Conservation (phyloP, 2,888 invertebrate species). For the Epinotia demarniana region DNA sequence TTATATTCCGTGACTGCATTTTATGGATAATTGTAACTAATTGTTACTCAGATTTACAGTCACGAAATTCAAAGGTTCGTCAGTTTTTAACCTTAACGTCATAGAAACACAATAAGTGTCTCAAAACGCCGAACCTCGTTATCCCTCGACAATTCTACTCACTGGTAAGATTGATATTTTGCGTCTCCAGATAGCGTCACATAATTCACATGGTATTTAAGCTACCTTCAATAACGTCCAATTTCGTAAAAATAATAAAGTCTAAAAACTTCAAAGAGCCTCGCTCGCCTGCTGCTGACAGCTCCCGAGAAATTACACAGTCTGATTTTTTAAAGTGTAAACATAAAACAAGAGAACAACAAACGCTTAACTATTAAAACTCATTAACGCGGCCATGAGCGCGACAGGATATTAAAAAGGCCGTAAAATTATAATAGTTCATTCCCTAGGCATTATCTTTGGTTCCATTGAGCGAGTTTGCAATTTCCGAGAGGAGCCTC, state of each 20-base stretch:
- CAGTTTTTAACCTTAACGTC: too few species aligned
- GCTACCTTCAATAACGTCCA: background rate
- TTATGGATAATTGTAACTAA: too few species aligned
- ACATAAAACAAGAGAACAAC: conserved; percentile 19
- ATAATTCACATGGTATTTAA: too few species aligned
- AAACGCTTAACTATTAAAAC: conserved; percentile 28
- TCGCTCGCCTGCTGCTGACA: background rate
- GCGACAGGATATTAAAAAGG: conserved; percentile 54
- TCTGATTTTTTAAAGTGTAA: conserved; percentile 5
- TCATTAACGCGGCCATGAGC: conserved; percentile 33
- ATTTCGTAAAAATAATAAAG: background rate
- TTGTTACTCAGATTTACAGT: too few species aligned
- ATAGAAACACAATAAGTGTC: too few species aligned
- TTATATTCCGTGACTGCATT: too few species aligned
- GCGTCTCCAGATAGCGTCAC: too few species aligned
- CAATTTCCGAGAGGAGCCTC: conserved; percentile 59
- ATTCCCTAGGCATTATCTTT: conserved; percentile 57
- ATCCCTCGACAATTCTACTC: too few species aligned
- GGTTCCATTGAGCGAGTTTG: conserved; percentile 59
- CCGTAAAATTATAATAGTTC: conserved; percentile 58
- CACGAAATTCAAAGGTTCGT: too few species aligned
- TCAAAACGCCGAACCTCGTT: too few species aligned
- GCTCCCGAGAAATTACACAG: background rate
- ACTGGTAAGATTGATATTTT: too few species aligned
- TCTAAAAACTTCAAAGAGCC: background rate